Base-by-base conservation (phyloP, 2,113 vertebrate genomes). In the Platysteira castanea region DNA sequence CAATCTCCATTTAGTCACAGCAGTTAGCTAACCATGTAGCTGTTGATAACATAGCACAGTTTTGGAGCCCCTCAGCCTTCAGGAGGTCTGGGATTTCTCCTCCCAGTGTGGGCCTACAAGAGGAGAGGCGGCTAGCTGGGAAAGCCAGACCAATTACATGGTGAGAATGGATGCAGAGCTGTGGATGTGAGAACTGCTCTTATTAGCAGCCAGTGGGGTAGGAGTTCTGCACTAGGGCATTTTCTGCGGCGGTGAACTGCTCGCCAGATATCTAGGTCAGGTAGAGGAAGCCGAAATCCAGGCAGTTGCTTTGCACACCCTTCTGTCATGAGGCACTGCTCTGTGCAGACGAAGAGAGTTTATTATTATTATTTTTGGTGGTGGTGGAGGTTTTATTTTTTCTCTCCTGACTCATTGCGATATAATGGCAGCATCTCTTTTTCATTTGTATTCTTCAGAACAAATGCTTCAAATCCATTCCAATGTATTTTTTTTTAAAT, bases 111-210 rank as follows among this genome's bases (percentile, higher is more conserved):
- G 95, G 61, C 65, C 80, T 79, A 83, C 94, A 97, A 96, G 97
- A 98, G 97, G 98, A 96, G 96, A 94, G 81, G 96, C 97, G 93
- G 98, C 97, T 95, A 95, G 97, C 97, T 97, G 84, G 97, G 97
- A 98, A 97, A 99, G 98, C 97, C 98, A 98, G 98, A 97, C 98
- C 98, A 98, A 98, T 98, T 98, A 98, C 97, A 97, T 94, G 33
- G 71, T 64, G 70, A 90, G 90, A 93, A 94, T 26, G 73, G 92
- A 90, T 46, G 71, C 4, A 71, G 46, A 4, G 75, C 74, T 89
- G 69, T 3, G 23, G 71, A 63, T 50, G 9, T 19, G 85, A 95
- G 87, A 93, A 91, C 54, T 47, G 84, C 84, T 94, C 90, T 92
- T 95, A 93, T 93, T 97, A 95, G 87, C 79, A 88, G 90, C 53